Evolutionary conservation across 2,797 vertebrate genomes (phyloP).

Genomic region (Anableps anableps): DNA sequence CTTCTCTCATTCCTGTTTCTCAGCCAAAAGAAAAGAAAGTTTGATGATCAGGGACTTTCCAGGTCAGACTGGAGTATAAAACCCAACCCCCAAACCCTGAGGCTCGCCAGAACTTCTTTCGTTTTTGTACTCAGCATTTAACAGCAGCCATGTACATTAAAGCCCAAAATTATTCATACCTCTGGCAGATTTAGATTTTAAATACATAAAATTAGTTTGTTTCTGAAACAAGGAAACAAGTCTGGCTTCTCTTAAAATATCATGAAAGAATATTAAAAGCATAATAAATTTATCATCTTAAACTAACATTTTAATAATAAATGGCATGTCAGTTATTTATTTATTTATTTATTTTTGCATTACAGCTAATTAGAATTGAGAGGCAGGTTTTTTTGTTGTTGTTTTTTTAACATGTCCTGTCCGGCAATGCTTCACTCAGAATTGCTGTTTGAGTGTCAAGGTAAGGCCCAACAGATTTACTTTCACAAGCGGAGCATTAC

Average conservation of each 20-base stretch:
- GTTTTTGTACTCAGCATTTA: not conserved
- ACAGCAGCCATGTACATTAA: fast-evolving
- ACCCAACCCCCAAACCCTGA: fast-evolving
- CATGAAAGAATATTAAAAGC: not conserved
- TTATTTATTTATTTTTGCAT: too few species aligned
- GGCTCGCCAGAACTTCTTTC: not conserved
- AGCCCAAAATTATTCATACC: not conserved
- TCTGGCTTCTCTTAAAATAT: not conserved
- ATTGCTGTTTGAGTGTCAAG: too few species aligned
- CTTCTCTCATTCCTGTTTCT: conserved; percentile 29
- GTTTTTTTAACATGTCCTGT: too few species aligned
- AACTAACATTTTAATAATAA: not conserved
- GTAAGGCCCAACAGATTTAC: too few species aligned
- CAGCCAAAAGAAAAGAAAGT: not conserved
- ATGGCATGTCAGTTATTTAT: not conserved
- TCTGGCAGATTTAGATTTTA: not conserved
- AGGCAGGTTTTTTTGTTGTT: too few species aligned
- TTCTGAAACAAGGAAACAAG: not conserved
- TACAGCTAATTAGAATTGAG: too few species aligned
- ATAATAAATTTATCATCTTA: not conserved
- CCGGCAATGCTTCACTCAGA: too few species aligned
- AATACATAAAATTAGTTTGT: not conserved
- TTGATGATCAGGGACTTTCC: conserved; percentile 49
- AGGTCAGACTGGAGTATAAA: not conserved
- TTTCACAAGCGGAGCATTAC: too few species aligned